A percentile compares a stretch with the other conserved stretches of the same genome.
Conservation (phyloP, 2,797 vertebrate genomes). For the Hippoglossus hippoglossus region DNA sequence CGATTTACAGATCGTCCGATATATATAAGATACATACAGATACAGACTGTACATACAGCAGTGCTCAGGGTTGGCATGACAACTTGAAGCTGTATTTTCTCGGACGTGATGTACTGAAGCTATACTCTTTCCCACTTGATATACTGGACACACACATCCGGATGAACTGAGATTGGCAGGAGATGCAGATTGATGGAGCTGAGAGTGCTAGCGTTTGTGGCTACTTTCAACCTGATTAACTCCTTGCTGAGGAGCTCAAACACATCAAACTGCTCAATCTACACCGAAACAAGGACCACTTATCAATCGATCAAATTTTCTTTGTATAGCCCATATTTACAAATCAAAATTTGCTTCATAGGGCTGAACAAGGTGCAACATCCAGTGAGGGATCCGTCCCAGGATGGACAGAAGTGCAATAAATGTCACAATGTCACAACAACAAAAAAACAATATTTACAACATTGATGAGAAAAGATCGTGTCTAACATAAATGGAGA, state of each 20-base stretch:
- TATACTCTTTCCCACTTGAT: neutral
- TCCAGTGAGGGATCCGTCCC: no score
- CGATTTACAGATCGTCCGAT: neutral
- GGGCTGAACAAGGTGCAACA: no score
- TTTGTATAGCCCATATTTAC: no score
- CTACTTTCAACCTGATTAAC: slow-evolving; percentile 38
- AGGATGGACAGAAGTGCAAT: no score
- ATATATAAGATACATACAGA: neutral
- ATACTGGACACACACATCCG: slow-evolving; percentile 4
- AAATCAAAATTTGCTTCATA: no score
- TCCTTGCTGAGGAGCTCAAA: slow-evolving; percentile 54
- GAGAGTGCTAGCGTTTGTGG: slow-evolving; percentile 31
- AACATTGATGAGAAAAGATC: no score
- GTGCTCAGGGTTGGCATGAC: neutral
- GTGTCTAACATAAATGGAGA: no score
- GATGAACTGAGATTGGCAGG: slow-evolving; percentile 35
- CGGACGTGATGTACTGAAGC: neutral
- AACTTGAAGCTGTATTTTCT: neutral
- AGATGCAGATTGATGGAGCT: slow-evolving; percentile 40
- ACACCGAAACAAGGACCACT: slow-evolving; percentile 32
- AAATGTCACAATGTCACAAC: no score
- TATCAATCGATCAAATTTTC: neutral
- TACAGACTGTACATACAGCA: neutral
- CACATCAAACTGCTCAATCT: slow-evolving; percentile 32
- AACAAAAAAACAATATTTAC: no score